Percentiles rank a stretch among this genome's conserved stretches.
Evolutionary conservation across 53 echinoderm and acorn worm species (phyloP).

Genomic region (Echinarachnius parma): DNA sequence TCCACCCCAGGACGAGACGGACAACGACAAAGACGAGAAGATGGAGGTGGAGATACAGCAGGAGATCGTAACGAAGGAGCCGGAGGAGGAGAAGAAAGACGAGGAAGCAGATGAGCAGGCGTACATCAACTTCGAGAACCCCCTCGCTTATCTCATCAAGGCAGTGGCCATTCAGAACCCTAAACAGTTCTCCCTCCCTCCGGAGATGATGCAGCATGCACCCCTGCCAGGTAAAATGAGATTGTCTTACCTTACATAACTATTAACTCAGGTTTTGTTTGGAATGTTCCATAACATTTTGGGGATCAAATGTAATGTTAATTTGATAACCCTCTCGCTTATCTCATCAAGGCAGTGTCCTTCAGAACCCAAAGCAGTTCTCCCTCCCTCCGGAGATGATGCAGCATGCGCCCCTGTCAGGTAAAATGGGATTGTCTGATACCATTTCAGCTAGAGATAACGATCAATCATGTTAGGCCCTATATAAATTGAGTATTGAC

Average conservation of each 20-base stretch:
- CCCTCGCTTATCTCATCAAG: conserved; percentile 82
- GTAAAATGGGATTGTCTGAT: conserved; percentile 39
- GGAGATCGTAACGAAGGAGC: conserved; percentile 8
- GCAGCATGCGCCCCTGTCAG: conserved; percentile 88
- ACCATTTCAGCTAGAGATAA: too few species aligned
- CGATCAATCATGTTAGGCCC: too few species aligned
- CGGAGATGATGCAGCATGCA: conserved; percentile 65
- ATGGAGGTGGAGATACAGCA: conserved; percentile 26
- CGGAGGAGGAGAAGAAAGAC: conserved; percentile 25
- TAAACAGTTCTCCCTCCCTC: conserved; percentile 73
- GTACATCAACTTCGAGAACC: conserved; percentile 48
- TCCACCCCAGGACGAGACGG: too few species aligned
- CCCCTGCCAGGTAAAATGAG: conserved; percentile 72
- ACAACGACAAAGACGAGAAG: too few species aligned
- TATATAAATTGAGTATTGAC: too few species aligned
- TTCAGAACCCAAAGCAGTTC: conserved; percentile 94
- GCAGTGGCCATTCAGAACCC: conserved; percentile 92
- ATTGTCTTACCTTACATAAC: too few species aligned
- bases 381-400: conserved; percentile 76
- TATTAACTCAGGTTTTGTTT: too few species aligned
- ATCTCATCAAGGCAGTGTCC: conserved; percentile 86
- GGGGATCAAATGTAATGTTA: conserved; percentile 16
- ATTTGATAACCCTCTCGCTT: conserved; percentile 71
- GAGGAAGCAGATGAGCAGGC: conserved; percentile 27
- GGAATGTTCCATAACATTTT: too few species aligned